These are phyloP conservation scores for Catamblyrhynchus diadema DNA, from an alignment of 2,797 vertebrate species.

Conservation along the genomic window DNA sequence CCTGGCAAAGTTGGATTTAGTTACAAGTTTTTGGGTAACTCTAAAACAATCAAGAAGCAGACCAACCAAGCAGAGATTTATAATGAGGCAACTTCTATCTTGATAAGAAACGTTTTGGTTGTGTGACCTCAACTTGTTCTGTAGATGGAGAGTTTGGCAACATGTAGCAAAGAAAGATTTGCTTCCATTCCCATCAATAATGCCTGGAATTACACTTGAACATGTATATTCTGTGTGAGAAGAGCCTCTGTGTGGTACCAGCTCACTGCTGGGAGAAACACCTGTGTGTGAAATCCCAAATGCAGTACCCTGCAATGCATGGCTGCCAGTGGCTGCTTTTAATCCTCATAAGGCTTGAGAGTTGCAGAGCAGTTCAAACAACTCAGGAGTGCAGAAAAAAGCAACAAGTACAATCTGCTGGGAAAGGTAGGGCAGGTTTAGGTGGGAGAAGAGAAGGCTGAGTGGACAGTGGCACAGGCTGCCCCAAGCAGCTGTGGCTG, in stretches of 20 bases:
- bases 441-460: neutral
- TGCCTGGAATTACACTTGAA: neutral
- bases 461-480: neutral
- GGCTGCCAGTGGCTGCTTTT: neutral
- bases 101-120: neutral
- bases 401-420: neutral
- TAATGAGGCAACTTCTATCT: neutral
- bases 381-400: neutral
- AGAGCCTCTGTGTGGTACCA: neutral
- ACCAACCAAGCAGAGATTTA: neutral
- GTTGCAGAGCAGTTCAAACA: neutral
- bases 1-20: neutral
- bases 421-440: neutral
- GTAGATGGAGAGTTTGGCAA: neutral
- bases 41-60: neutral
- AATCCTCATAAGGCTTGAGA: accelerated
- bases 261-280: neutral
- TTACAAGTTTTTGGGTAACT: neutral
- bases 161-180: accelerated
- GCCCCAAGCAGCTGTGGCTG: neutral
- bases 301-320: neutral
- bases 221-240: neutral
- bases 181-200: neutral
- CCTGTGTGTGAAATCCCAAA: neutral
- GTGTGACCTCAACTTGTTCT: accelerated